A percentile compares a stretch with the other conserved stretches of the same genome.
These are phyloP conservation scores for Cepaea hortensis DNA, from an alignment of 2,888 invertebrate species.

Conservation along the genomic window DNA sequence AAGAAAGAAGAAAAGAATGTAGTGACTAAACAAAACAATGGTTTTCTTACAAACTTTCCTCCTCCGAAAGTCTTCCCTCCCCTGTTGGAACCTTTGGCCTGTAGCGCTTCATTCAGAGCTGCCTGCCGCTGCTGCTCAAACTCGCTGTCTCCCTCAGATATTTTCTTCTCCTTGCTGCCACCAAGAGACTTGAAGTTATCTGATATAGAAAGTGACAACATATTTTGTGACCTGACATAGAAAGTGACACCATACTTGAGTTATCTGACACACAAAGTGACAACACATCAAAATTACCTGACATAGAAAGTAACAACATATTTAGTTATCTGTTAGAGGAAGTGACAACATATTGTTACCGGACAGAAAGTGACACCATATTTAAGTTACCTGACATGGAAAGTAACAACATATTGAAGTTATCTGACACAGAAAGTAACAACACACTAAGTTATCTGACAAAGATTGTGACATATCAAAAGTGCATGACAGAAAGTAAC, in stretches of 20 bases:
- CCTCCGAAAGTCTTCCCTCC: slow-evolving; percentile 70
- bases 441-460: no score
- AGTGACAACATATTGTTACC: not conserved
- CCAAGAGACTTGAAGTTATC: slow-evolving; percentile 75
- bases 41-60: slow-evolving; percentile 59
- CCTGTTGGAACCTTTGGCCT: slow-evolving; percentile 76
- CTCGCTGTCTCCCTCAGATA: slow-evolving; percentile 83
- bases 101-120: slow-evolving; percentile 91
- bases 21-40: not conserved
- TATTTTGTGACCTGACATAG: not conserved
- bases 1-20: not conserved
- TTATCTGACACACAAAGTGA: no score
- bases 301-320: not conserved
- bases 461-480: no score
- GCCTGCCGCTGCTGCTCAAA: slow-evolving; percentile 93
- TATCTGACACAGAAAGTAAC: no score
- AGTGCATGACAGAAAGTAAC: no score
- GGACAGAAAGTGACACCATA: not conserved
- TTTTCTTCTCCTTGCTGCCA: slow-evolving; percentile 77
- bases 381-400: not conserved
- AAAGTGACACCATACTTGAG: not conserved
- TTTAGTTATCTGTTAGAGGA: not conserved
- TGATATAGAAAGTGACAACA: slow-evolving; percentile 51
- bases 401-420: not conserved
- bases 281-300: not conserved